These are phyloP conservation scores for Charanyca ferruginea DNA, from an alignment of 2,888 invertebrate genomes.

Conservation along the genomic window DNA sequence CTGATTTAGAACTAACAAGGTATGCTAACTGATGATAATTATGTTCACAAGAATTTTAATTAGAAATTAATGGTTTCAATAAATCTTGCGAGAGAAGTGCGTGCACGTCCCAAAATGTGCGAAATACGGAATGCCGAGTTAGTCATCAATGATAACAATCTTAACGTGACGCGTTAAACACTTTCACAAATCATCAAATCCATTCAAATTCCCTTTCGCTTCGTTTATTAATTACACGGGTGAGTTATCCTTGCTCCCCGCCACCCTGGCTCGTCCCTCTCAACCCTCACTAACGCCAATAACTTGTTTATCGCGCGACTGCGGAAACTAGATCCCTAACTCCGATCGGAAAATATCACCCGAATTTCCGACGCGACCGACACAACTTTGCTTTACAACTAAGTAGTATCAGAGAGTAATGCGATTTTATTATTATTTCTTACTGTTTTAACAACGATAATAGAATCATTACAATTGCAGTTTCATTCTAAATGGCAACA, in stretches of 20 bases:
- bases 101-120: conserved; percentile 19
- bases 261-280: conserved; percentile 54
- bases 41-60: conserved; percentile 48
- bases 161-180: conserved; percentile 65
- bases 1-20: conserved; percentile 25
- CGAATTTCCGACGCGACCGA: conserved; percentile 78
- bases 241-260: conserved; percentile 70
- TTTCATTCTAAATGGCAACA: conserved; percentile 8
- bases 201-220: conserved; percentile 79
- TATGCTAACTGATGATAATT: conserved; percentile 27
- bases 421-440: conserved; percentile 51
- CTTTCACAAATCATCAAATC: conserved; percentile 81
- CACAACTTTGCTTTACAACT: conserved; percentile 61
- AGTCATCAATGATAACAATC: conserved; percentile 56
- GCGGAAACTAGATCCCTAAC: conserved; percentile 86
- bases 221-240: conserved; percentile 86
- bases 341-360: conserved; percentile 83
- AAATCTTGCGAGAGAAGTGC: conserved; percentile 27
- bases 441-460: conserved; percentile 28
- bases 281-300: conserved; percentile 79
- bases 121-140: conserved; percentile 40
- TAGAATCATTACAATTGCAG: conserved; percentile 12
- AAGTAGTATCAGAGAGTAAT: conserved; percentile 47
- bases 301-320: conserved; percentile 87
- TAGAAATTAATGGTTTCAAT: conserved; percentile 49